Conservation (phyloP, 2,113 vertebrate genomes). For the Astur gentilis region DNA sequence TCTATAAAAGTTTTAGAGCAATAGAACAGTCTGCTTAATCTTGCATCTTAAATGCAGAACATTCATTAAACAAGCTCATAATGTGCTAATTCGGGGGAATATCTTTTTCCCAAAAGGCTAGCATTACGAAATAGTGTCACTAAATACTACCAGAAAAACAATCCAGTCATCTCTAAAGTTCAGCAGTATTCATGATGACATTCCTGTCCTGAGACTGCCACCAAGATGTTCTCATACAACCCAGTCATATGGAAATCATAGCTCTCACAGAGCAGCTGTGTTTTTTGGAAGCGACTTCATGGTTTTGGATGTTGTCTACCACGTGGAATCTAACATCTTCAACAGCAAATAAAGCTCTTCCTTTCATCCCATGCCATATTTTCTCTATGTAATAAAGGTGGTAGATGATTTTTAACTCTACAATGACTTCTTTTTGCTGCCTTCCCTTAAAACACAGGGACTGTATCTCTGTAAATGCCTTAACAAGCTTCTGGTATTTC, state of each 20-base stretch:
- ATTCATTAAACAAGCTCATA: background rate
- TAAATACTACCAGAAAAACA: slow-evolving; percentile 39
- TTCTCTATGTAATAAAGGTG: slow-evolving; percentile 26
- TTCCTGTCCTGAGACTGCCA: slow-evolving; percentile 22
- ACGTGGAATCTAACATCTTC: slow-evolving; percentile 39
- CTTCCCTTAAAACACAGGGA: background rate
- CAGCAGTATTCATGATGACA: slow-evolving; percentile 19
- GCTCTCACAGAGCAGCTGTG: slow-evolving; percentile 47
- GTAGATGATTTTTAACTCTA: slow-evolving; percentile 1
- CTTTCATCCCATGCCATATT: slow-evolving; percentile 43
- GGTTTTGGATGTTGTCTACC: slow-evolving; percentile 40
- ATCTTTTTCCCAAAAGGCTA: background rate
- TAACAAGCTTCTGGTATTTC: background rate
- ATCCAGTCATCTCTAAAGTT: background rate
- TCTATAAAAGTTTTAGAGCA: background rate
- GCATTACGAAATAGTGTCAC: slow-evolving; percentile 15
- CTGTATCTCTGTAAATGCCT: background rate
- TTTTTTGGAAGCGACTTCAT: slow-evolving; percentile 55
- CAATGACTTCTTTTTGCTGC: background rate
- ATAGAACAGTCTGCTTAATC: background rate
- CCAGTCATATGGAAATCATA: slow-evolving; percentile 40
- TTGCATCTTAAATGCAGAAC: background rate
- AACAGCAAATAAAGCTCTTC: slow-evolving; percentile 48
- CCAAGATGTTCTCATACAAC: slow-evolving; percentile 17
- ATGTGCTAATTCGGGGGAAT: slow-evolving; percentile 8